Percentiles rank a stretch among this genome's conserved stretches.
Evolutionary conservation across 2,888 invertebrate genomes (phyloP).

Genomic region (Pheosia gnoma): DNA sequence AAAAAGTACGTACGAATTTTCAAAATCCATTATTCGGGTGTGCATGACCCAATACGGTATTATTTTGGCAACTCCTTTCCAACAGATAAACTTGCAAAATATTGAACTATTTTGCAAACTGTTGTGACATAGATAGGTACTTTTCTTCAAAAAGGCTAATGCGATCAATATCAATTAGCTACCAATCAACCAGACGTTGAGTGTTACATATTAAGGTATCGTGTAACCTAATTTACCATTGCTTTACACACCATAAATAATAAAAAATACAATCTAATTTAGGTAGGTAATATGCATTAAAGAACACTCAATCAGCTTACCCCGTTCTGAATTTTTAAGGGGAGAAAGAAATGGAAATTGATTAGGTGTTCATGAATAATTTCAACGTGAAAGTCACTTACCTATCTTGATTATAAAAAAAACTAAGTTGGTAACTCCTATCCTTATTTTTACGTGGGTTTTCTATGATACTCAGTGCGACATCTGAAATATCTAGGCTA

Average conservation of each 20-base stretch:
- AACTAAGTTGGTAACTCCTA: too few relatives aligned
- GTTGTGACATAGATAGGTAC: too few relatives aligned
- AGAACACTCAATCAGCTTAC: too few relatives aligned
- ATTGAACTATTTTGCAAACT: too few relatives aligned
- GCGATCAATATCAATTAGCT: conserved; percentile 20
- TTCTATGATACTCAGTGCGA: conserved; percentile 18
- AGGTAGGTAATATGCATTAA: conserved; percentile 10
- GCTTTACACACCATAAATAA: conserved; percentile 11
- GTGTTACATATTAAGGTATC: conserved; percentile 5
- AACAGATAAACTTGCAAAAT: too few relatives aligned
- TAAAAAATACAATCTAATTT: conserved; percentile 26
- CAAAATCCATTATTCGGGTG: not conserved
- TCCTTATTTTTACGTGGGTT: conserved; percentile 22
- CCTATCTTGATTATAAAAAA: too few relatives aligned
- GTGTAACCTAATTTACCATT: conserved; percentile 21
- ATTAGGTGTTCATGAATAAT: too few relatives aligned
- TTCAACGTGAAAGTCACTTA: too few relatives aligned
- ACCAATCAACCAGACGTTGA: conserved; percentile 13
- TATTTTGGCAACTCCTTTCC: not conserved
- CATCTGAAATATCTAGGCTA: conserved; percentile 24
- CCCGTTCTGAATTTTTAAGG: too few relatives aligned
- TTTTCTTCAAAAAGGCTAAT: too few relatives aligned
- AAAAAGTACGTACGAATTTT: not conserved
- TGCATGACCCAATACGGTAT: not conserved
- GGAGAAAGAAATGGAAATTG: too few relatives aligned